Evolutionary conservation across 2,113 vertebrate genomes (phyloP).

Genomic region (Ibidorhyncha struthersii): DNA sequence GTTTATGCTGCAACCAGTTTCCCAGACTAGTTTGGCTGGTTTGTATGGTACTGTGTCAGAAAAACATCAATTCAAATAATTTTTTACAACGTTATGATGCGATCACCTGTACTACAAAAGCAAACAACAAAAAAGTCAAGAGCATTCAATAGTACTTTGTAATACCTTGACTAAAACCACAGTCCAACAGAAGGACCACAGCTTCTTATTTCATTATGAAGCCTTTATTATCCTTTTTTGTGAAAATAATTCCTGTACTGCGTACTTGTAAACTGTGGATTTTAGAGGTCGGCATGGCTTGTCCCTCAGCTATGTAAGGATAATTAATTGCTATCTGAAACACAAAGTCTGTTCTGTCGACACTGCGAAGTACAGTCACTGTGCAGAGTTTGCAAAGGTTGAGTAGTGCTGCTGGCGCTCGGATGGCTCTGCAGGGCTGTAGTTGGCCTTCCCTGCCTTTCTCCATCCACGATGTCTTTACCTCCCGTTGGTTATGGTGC

Average conservation of each 20-base stretch:
- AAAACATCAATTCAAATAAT: background rate
- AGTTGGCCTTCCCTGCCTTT: background rate
- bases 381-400: background rate
- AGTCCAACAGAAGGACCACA: background rate
- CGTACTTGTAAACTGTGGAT: background rate
- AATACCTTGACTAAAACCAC: background rate
- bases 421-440: background rate
- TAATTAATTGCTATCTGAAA: background rate
- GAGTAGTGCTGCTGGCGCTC: background rate
- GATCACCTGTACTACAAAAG: background rate
- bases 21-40: background rate
- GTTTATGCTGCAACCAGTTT: background rate
- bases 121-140: background rate
- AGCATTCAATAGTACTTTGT: background rate
- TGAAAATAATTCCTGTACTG: background rate
- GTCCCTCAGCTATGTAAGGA: background rate
- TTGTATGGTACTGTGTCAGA: background rate
- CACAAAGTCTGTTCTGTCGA: background rate
- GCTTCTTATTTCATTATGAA: background rate
- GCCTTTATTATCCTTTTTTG: background rate
- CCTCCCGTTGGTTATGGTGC: rapidly evolving
- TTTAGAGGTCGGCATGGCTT: background rate
- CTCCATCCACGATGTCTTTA: background rate
- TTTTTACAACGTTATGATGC: background rate
- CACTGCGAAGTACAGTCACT: rapidly evolving